A percentile compares a stretch with the other conserved stretches of the same genome.
phyloP scores from a whole-genome alignment of 2,888 invertebrate genomes.

The Hydroisotoma schaefferi region DNA sequence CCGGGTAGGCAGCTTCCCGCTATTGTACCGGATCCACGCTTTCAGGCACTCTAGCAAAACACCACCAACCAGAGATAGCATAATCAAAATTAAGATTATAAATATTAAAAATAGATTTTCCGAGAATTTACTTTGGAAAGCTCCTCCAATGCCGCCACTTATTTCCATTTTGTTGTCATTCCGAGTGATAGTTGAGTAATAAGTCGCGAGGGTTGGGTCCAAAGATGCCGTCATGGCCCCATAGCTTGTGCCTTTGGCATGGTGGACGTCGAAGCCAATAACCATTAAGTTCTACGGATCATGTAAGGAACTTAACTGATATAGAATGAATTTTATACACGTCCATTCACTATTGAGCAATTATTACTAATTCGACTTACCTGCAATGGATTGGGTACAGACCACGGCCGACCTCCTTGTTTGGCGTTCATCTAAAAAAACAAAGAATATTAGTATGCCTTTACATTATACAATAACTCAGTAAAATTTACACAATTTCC shows the following conservation, averaged over 20 bases:
- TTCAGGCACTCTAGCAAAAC: too few relatives aligned
- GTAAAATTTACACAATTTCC: too few relatives aligned
- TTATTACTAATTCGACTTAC: too few relatives aligned
- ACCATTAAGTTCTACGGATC: slow-evolving; percentile 51
- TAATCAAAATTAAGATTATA: too few relatives aligned
- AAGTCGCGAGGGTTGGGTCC: slow-evolving; percentile 2
- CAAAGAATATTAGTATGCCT: too few relatives aligned
- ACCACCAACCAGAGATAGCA: too few relatives aligned
- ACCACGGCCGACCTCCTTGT: slow-evolving; percentile 47
- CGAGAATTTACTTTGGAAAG: not conserved
- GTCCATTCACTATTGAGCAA: too few relatives aligned
- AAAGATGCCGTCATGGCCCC: slow-evolving; percentile 28
- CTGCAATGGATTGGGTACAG: slow-evolving; percentile 12
- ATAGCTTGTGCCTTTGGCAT: slow-evolving; percentile 20
- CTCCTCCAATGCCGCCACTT: not conserved
- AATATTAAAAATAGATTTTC: too few relatives aligned
- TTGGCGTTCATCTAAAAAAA: slow-evolving; percentile 80
- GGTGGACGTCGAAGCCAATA: slow-evolving; percentile 52
- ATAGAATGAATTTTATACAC: too few relatives aligned
- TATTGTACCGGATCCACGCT: not conserved
- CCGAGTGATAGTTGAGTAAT: not conserved
- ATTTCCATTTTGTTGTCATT: not conserved
- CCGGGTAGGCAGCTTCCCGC: not conserved
- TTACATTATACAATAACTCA: too few relatives aligned
- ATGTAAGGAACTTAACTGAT: too few relatives aligned